Conservation (phyloP, 2,888 invertebrate genomes). For the Polymixis lichenea region DNA sequence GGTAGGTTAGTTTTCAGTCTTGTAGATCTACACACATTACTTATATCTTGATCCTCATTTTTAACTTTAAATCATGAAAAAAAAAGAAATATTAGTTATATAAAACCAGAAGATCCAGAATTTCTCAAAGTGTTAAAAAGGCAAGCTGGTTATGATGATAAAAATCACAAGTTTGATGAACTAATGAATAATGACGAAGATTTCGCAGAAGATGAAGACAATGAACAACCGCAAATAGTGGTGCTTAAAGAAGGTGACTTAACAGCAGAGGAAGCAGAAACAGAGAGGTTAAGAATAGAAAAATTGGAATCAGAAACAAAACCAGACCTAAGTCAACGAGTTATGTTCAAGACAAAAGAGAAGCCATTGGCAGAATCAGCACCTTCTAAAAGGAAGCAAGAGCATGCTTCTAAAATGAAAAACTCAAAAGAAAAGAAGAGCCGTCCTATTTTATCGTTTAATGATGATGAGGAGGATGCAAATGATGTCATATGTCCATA, state of each 20-base stretch:
- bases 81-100: slow-evolving; percentile 92
- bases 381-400: slow-evolving; percentile 69
- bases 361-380: slow-evolving; percentile 35
- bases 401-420: slow-evolving; percentile 59
- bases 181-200: slow-evolving; percentile 90
- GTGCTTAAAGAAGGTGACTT: slow-evolving; percentile 94
- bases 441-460: slow-evolving; percentile 81
- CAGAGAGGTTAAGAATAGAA: slow-evolving; percentile 89
- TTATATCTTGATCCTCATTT: neutral
- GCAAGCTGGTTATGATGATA: slow-evolving; percentile 94
- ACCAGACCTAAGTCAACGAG: slow-evolving; percentile 82
- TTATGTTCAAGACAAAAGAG: slow-evolving; percentile 81
- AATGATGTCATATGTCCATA: slow-evolving; percentile 44
- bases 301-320: slow-evolving; percentile 86
- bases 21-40: neutral
- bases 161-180: slow-evolving; percentile 87
- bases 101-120: slow-evolving; percentile 95
- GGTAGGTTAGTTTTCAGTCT: neutral
- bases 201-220: slow-evolving; percentile 92
- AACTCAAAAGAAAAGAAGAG: slow-evolving; percentile 66
- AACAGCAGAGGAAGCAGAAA: slow-evolving; percentile 94
- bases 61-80: slow-evolving; percentile 75
- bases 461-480: slow-evolving; percentile 75
- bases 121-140: slow-evolving; percentile 94
- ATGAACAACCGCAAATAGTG: slow-evolving; percentile 95